Evolutionary conservation across 2,888 invertebrate genomes (phyloP).

Genomic region (Ornithoptera alexandrae): DNA sequence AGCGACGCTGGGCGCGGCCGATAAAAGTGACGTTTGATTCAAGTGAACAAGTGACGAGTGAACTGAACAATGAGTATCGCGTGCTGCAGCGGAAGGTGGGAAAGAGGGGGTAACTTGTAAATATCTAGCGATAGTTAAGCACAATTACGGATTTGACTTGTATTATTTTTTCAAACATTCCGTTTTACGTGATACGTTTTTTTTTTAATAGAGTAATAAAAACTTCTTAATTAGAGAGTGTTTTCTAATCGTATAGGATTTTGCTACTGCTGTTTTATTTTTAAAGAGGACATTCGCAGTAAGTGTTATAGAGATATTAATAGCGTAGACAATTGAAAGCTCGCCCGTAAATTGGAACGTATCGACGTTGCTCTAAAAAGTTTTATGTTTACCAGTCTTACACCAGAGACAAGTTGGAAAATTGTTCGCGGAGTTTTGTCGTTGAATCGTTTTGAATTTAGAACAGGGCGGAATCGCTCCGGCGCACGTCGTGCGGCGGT

Average conservation of each 20-base stretch:
- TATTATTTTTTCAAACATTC: slow-evolving; percentile 42
- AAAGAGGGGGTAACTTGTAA: slow-evolving; percentile 67
- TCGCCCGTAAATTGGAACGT: not conserved
- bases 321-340: slow-evolving; percentile 24
- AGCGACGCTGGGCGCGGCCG: slow-evolving; percentile 58
- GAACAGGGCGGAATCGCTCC: not conserved
- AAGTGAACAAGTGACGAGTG: slow-evolving; percentile 51
- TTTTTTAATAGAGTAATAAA: slow-evolving; percentile 31
- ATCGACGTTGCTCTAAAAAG: not conserved
- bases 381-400: not conserved
- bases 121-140: slow-evolving; percentile 57
- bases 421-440: slow-evolving; percentile 5
- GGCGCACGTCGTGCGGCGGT: not conserved
- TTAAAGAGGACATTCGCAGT: slow-evolving; percentile 19
- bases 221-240: slow-evolving; percentile 36
- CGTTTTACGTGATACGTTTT: slow-evolving; percentile 31
- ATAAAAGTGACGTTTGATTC: slow-evolving; percentile 32
- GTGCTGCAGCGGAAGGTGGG: slow-evolving; percentile 28
- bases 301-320: slow-evolving; percentile 24
- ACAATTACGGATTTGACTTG: slow-evolving; percentile 72
- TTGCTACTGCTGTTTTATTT: slow-evolving; percentile 27
- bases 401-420: slow-evolving; percentile 2
- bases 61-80: slow-evolving; percentile 46
- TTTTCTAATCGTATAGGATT: slow-evolving; percentile 28
- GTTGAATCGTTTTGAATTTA: slow-evolving; percentile 7